Evolutionary conservation across 2,888 invertebrate species (phyloP).

Genomic region (Aricia artaxerxes): DNA sequence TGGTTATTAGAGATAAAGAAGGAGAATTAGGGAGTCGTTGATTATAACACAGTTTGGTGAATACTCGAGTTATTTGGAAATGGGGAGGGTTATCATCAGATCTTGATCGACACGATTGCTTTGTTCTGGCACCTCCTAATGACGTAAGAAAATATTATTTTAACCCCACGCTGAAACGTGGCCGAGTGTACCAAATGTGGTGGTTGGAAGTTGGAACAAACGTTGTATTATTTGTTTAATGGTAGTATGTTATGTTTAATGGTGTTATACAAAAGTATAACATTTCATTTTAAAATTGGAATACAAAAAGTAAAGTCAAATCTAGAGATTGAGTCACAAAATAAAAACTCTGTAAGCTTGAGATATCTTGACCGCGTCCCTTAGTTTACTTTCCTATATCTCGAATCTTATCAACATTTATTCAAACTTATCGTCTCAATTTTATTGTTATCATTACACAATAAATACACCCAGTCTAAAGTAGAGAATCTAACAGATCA

Average conservation of each 20-base stretch:
- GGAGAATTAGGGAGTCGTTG: constrained; percentile 73
- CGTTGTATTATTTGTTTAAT: neutral
- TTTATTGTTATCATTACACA: constrained; percentile 18
- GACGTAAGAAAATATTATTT: constrained; percentile 21
- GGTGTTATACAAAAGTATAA: neutral
- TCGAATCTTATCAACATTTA: neutral
- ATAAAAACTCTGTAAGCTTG: neutral
- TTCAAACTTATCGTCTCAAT: neutral
- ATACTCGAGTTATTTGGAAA: constrained; percentile 69
- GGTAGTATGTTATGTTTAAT: neutral
- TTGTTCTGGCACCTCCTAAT: constrained; percentile 52
- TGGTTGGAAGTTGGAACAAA: neutral
- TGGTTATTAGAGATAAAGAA: constrained; percentile 78
- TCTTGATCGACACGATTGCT: constrained; percentile 70
- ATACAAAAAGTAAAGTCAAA: neutral
- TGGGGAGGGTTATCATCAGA: constrained; percentile 64
- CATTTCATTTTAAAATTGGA: neutral
- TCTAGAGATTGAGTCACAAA: neutral
- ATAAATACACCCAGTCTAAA: constrained; percentile 10
- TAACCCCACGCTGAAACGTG: neutral
- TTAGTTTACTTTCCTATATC: neutral
- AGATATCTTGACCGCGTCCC: neutral
- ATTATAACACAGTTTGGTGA: constrained; percentile 73
- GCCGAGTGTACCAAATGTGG: neutral
- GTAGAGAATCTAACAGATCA: constrained; percentile 19